phyloP scores from a whole-genome alignment of 2,888 invertebrate genomes.

The Ectobius pallidus region DNA sequence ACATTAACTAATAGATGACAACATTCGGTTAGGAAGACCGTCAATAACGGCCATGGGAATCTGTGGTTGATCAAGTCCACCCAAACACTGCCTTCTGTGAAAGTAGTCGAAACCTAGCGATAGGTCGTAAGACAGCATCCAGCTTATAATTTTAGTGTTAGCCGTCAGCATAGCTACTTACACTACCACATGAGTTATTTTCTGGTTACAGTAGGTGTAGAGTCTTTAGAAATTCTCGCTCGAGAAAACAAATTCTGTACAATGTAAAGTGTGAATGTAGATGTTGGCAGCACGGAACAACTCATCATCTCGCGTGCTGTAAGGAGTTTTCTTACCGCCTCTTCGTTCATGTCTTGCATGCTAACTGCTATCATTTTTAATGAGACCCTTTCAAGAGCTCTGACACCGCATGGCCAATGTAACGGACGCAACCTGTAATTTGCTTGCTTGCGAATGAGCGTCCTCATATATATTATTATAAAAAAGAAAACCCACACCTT shows the following conservation, averaged over 20 bases:
- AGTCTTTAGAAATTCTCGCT: too few relatives aligned
- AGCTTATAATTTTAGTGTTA: too few relatives aligned
- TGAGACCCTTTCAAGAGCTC: slow-evolving; percentile 35
- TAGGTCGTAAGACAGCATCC: too few relatives aligned
- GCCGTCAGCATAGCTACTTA: too few relatives aligned
- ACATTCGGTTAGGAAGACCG: too few relatives aligned
- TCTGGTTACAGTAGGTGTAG: too few relatives aligned
- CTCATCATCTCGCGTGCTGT: slow-evolving; percentile 4
- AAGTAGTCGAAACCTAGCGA: too few relatives aligned
- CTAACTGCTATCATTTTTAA: slow-evolving; percentile 39
- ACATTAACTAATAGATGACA: too few relatives aligned
- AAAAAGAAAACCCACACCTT: slow-evolving; percentile 15
- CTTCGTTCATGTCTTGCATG: slow-evolving; percentile 14
- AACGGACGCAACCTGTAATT: slow-evolving; percentile 33
- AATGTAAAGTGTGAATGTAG: background rate
- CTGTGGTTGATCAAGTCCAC: too few relatives aligned
- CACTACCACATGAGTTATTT: too few relatives aligned
- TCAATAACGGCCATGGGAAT: too few relatives aligned
- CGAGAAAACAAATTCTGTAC: too few relatives aligned
- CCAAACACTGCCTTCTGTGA: background rate
- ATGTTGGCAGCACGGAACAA: background rate
- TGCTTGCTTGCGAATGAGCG: slow-evolving; percentile 29
- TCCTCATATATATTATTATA: background rate
- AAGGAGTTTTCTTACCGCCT: background rate
- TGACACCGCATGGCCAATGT: slow-evolving; percentile 34